Evolutionary conservation across 2,113 vertebrate genomes (phyloP).

Genomic region (Cebidichthys violaceus): DNA sequence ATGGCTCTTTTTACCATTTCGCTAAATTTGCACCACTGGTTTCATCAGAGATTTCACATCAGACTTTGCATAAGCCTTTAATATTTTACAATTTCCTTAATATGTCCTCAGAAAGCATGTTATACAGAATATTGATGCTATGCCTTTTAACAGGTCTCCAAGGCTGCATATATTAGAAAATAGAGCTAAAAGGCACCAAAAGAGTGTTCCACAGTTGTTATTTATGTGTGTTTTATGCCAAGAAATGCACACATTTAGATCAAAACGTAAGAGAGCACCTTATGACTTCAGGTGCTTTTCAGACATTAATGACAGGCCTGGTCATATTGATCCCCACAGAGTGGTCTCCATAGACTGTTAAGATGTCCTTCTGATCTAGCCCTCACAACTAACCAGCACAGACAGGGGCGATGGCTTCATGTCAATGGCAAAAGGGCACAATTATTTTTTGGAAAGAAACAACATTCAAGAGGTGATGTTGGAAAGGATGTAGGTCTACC

Average conservation of each 20-base stretch:
- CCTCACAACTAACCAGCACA: slow-evolving; percentile 60
- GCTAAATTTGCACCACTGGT: slow-evolving; percentile 71
- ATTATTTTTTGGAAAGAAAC: not conserved
- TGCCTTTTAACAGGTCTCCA: slow-evolving; percentile 58
- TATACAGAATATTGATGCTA: slow-evolving; percentile 56
- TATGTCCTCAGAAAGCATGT: slow-evolving; percentile 73
- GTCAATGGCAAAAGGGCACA: slow-evolving; percentile 35
- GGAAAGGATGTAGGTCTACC: slow-evolving; percentile 73
- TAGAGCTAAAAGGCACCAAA: slow-evolving; percentile 51
- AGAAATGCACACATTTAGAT: slow-evolving; percentile 61
- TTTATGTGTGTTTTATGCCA: slow-evolving; percentile 57
- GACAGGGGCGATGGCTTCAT: slow-evolving; percentile 19
- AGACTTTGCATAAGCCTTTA: slow-evolving; percentile 58
- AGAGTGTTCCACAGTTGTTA: slow-evolving; percentile 66
- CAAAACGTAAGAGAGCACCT: slow-evolving; percentile 48
- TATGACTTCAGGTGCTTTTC: slow-evolving; percentile 44
- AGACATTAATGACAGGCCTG: slow-evolving; percentile 22
- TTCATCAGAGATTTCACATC: slow-evolving; percentile 59
- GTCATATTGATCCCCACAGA: slow-evolving; percentile 59
- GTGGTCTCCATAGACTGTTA: slow-evolving; percentile 62
- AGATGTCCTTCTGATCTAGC: slow-evolving; percentile 51
- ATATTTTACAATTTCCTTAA: slow-evolving; percentile 60
- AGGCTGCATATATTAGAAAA: slow-evolving; percentile 59
- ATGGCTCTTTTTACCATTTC: slow-evolving; percentile 65
- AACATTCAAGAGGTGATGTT: slow-evolving; percentile 25